These are phyloP conservation scores for Cryptotermes secundus DNA, from an alignment of 1,140 invertebrate genomes.

Conservation along the genomic window DNA sequence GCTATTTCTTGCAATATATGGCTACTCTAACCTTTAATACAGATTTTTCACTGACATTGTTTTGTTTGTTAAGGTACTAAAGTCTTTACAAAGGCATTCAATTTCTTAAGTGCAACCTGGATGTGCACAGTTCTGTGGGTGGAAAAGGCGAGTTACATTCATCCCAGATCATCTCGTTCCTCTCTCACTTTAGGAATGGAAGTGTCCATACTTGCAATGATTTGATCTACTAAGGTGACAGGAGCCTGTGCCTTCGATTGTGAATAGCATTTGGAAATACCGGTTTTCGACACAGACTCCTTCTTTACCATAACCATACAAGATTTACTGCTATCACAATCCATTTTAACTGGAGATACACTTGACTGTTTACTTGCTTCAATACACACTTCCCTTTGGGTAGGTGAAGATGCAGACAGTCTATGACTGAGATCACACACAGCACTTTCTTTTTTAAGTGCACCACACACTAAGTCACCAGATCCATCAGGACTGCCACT, in stretches of 20 bases:
- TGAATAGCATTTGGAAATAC: not conserved
- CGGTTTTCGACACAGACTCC: not conserved
- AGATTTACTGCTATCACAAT: not conserved
- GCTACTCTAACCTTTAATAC: not conserved
- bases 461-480: not conserved
- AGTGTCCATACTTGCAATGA: slow-evolving; percentile 34
- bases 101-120: slow-evolving; percentile 22
- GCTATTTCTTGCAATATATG: slow-evolving; percentile 19
- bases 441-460: slow-evolving; percentile 27
- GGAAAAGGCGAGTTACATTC: not conserved
- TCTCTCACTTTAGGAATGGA: slow-evolving; percentile 10
- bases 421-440: slow-evolving; percentile 26
- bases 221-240: slow-evolving; percentile 30
- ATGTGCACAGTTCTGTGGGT: slow-evolving; percentile 24
- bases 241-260: slow-evolving; percentile 12
- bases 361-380: not conserved
- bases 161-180: slow-evolving; percentile 28
- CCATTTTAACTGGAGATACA: not conserved
- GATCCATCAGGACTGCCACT: not conserved
- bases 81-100: slow-evolving; percentile 30
- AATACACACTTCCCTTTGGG: not conserved
- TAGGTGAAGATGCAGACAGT: not conserved
- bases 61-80: slow-evolving; percentile 3
- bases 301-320: slow-evolving; percentile 14
- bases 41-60: not conserved